Evolutionary conservation across 1,140 invertebrate species (phyloP).

Genomic region (Philaenus spumarius): DNA sequence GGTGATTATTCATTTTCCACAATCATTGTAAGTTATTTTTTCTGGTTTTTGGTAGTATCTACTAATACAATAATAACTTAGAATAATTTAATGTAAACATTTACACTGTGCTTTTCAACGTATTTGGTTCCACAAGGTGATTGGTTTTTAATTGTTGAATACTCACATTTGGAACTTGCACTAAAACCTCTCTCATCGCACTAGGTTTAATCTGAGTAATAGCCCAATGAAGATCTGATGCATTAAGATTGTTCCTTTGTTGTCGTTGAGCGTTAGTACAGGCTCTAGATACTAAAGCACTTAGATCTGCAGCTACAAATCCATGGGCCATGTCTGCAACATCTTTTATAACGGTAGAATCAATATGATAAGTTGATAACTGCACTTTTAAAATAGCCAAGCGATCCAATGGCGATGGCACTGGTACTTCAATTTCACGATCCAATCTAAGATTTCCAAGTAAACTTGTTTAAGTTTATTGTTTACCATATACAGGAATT

Average conservation of each 20-base stretch:
- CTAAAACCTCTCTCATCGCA: slow-evolving; percentile 81
- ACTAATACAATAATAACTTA: not conserved
- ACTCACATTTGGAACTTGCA: slow-evolving; percentile 72
- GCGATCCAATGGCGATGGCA: slow-evolving; percentile 62
- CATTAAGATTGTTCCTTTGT: slow-evolving; percentile 29
- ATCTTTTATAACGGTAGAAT: slow-evolving; percentile 49
- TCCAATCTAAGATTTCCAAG: slow-evolving; percentile 52
- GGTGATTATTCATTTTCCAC: not conserved
- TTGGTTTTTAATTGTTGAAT: not conserved
- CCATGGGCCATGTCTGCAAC: slow-evolving; percentile 72
- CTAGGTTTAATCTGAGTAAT: slow-evolving; percentile 69
- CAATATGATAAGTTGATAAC: slow-evolving; percentile 35
- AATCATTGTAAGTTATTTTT: not conserved
- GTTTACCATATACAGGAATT: too few species aligned
- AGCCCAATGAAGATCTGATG: slow-evolving; percentile 54
- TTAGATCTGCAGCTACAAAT: slow-evolving; percentile 82
- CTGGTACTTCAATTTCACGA: slow-evolving; percentile 76
- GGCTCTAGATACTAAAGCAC: slow-evolving; percentile 65
- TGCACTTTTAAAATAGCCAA: slow-evolving; percentile 58
- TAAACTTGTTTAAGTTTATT: too few species aligned
- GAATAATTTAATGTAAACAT: not conserved
- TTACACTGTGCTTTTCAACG: not conserved
- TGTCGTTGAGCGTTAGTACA: slow-evolving; percentile 43
- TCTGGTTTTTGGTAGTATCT: too few species aligned
- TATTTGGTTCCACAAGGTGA: not conserved